Evolutionary conservation across 2,888 invertebrate species (phyloP).

Genomic region (Cryptus viduatorius): DNA sequence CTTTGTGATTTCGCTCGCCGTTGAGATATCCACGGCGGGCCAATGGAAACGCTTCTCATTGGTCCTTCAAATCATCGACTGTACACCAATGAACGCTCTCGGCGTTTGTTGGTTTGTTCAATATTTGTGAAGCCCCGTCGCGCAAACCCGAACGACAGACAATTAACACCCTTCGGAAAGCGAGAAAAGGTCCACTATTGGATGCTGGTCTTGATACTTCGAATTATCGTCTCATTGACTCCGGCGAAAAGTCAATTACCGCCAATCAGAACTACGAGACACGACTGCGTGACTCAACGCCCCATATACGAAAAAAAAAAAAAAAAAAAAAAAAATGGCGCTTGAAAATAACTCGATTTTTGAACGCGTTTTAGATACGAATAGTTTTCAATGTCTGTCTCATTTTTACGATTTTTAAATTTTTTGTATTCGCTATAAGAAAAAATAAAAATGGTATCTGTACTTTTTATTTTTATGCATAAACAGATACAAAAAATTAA

Average conservation of each 20-base stretch:
- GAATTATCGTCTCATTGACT: conserved; percentile 48
- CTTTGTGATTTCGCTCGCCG: conserved; percentile 23
- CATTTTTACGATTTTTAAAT: not conserved
- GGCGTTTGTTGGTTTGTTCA: conserved; percentile 40
- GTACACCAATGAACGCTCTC: conserved; percentile 53
- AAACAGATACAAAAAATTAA: too few species aligned
- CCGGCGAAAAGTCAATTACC: conserved; percentile 57
- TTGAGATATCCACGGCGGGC: conserved; percentile 24
- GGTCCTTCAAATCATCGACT: conserved; percentile 32
- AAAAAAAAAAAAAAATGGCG: conserved; percentile 51
- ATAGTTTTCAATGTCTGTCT: not conserved
- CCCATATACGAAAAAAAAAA: conserved; percentile 43
- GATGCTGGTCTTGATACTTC: conserved; percentile 38
- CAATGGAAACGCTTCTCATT: conserved; percentile 25
- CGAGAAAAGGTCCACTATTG: conserved; percentile 36
- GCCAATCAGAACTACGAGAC: conserved; percentile 20
- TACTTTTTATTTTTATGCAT: too few species aligned
- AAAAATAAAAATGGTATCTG: too few species aligned
- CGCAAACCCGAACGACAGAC: conserved; percentile 4
- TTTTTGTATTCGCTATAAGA: too few species aligned
- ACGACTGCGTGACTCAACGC: conserved; percentile 2
- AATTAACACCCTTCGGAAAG: conserved; percentile 56
- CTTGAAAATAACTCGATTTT: not conserved
- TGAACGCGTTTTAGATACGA: not conserved
- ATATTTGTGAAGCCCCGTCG: conserved; percentile 23